Base-by-base conservation (phyloP, 1,140 invertebrate species). In the Drosophila gunungcola region DNA sequence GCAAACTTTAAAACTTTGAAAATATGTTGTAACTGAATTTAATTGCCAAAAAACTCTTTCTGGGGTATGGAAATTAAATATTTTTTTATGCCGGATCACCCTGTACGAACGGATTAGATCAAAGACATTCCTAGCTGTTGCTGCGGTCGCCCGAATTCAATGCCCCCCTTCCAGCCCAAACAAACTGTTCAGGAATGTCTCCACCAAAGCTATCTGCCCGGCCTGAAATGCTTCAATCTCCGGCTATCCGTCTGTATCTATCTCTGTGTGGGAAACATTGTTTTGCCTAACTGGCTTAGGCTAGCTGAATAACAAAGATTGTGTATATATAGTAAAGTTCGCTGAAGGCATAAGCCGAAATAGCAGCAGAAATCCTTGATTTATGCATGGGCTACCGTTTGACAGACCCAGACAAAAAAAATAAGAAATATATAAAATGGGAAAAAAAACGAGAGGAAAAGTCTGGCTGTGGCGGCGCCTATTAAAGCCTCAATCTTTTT, bases 321-420 rank as follows among this genome's bases (percentile, higher is more conserved):
- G 67, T 13, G 3, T 45, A 36, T 52, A 38, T 42, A 5, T 45
- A 32, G 65, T 65, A 61, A 70, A 62, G 64, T 72, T 79, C 45
- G 79, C 52, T 57, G 46, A 52, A 56, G 49, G 80, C 55, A 60
- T 76, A 62, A 70, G 48, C 39, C 70, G 42, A 58, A 54, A 58
- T 48, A 45, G 49, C 45, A 52, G 56, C 43, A 78, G 61, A 86
- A 89, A 89, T 89, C 85, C 84, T 89, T 89, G 84, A 89, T 89
- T 89, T 89, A 89, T 89, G 84, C 84, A 63, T 49, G 80, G 77
- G 84, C 84, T 89, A 89, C 84, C 69, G 84, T 89, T 89, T 89
- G 84, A 89, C 84, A 89, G 80, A 60, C 80, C 52, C 52, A 56
- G 55, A 56, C 70, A 56, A 72, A 43, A 32, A 43, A 7, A 38